Evolutionary conservation across 2,113 vertebrate genomes (phyloP), one percentile per base, ranked within the genome.

Genomic region (Pyxicephalus adspersus): DNA sequence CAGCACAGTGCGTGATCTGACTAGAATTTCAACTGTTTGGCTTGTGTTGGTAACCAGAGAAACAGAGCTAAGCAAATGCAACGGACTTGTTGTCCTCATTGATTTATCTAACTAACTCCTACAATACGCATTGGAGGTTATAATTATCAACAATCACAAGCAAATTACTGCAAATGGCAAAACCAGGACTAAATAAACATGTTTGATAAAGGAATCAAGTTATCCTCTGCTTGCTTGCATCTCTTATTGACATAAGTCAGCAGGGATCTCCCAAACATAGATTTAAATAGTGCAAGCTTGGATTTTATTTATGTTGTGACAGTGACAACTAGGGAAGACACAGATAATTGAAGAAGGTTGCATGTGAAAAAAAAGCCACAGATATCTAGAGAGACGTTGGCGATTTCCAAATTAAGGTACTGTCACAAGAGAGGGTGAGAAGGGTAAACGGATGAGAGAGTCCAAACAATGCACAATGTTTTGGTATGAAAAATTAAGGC

Each of bases 11-110:
- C 5, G 0, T 85, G 85, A 86, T 85, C 83, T 83, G 82, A 84
- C 85, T 87, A 29, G 83, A 84, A 86, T 88, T 87, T 86, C 83
- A 82, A 75, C 70, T 54, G n/a, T 83, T 79, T 84, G 83, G 83
- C 86, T 85, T 88, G 57, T 60, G 51, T 29, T 34, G 81, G 85
- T 89, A 89, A 77, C 86, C 80, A 83, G 52, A 89, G 89, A 85
- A 90, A 90, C 85, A 50, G 55, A 83, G 77, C 83, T 83, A 83
- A 83, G 64, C 76, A 76, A 87, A 85, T 75, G 72, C 80, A 83
- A 83, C 76, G 77, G 83, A 71, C 67, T 85, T 28, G 38, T 15
- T 83, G 80, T 80, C 83, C 71, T 83, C 83, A 85, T 6, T 82
- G 84, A 86, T 88, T 79, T 84, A 76, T 68, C 84, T 84, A 86